Evolutionary conservation across 1,140 invertebrate species (phyloP), one percentile per base, ranked within the genome.

Genomic region (Drosophila kikkawai): DNA sequence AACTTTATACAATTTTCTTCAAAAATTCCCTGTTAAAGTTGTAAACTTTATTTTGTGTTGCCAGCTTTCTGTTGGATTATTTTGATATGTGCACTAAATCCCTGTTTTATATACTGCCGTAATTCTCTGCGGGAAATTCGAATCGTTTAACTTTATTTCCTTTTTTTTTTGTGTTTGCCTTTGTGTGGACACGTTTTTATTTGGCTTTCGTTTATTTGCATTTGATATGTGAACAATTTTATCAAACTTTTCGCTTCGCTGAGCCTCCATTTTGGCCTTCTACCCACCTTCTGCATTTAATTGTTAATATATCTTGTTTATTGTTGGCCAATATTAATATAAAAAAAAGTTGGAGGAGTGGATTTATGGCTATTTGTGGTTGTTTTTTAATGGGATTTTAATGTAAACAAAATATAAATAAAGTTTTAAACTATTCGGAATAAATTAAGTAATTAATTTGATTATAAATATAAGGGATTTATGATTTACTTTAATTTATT

Each of bases 201-300:
- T 45, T 57, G 48, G 50, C 42, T 61, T 57, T 66, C 26, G 53
- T 58, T 48, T 76, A 37, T 48, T 75, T 57, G 32, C 71, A 36
- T 61, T 53, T 55, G 47, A 60, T 53, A 64, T 64, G 70, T 65
- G 60, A n/a, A 56, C 42, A 34, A 44, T 44, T 45, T 82, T 82
- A 82, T 84, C 81, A 48, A 67, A 66, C 51, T 51, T 84, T 76
- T 76, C 81, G 56, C 67, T 76, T 83, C 51, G 48, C 44, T 84
- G 81, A 48, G 63, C 53, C 60, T 47, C 41, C 42, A 42, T 44
- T 63, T 57, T 45, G 11, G 55, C 26, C 58, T 32, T 41, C 26
- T 26, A 13, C 17, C 17, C 42, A 60, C 58, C 61, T 56, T 34
- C 26, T 7, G 17, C 48, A 47, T 59, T 67, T 65, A 77, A 77